Evolutionary conservation across 2,888 invertebrate species (phyloP).

Genomic region (Eubasilissa splendida): DNA sequence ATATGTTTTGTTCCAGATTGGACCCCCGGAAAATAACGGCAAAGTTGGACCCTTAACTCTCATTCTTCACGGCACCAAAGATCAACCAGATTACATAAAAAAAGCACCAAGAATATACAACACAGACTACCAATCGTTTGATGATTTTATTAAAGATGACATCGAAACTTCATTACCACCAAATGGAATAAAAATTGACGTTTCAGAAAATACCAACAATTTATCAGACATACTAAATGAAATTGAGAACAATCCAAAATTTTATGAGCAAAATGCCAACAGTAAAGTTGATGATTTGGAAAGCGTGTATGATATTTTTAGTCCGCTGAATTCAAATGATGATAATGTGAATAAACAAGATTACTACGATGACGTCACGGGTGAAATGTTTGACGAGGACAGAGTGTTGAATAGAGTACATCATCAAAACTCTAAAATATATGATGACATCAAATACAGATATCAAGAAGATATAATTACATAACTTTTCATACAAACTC

Average conservation of each 20-base stretch:
- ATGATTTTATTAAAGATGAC: constrained; percentile 10
- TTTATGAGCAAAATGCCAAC: not conserved
- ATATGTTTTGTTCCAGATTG: constrained; percentile 62
- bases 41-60: constrained; percentile 74
- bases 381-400: constrained; percentile 39
- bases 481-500: no score
- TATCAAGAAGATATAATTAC: not conserved
- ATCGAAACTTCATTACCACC: not conserved
- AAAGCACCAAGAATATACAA: constrained; percentile 73
- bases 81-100: constrained; percentile 76
- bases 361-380: constrained; percentile 24
- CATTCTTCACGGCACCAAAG: constrained; percentile 81
- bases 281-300: not conserved
- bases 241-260: not conserved
- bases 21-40: constrained; percentile 71
- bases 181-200: not conserved
- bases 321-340: not conserved
- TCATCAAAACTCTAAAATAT: constrained; percentile 49
- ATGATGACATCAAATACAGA: constrained; percentile 21
- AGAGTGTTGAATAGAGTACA: constrained; percentile 49
- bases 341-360: constrained; percentile 1
- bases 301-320: not conserved
- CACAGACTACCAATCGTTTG: constrained; percentile 59
- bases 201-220: not conserved
- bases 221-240: not conserved